Base-by-base conservation (phyloP, 35 echinoderm and acorn worm species). In the Chiridota heheva region DNA sequence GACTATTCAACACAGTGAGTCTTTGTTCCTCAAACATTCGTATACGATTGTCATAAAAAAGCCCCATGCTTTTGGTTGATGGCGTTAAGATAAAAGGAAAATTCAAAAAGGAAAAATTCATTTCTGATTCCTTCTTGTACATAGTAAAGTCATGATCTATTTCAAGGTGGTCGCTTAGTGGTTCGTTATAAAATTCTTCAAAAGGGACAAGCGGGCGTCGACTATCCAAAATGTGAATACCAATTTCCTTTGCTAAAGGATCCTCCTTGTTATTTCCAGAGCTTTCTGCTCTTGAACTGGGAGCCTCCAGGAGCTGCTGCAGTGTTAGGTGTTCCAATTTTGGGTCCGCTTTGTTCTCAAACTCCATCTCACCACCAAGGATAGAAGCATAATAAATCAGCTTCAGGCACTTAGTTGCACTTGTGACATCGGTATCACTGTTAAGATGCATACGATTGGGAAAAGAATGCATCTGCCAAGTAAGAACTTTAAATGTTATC, bases 31-130 rank as follows among this genome's bases (percentile, higher is more conserved):
- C 85, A 61, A 69, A 89, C 95, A 98, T 98, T 26, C 95, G 55
- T 40, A 98, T 87, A 37, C 95, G 73, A 61, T 92, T 98, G 59
- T 98, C 95, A 83, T 98, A 98, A 60, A 88, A 98, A 12, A 91
- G 36, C 5, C 95, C 84, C 65, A 76, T 84, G 75, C 86, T 98
- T 86, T 98, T 98, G 5, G 89, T 85, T 2, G 93, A 85, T 7
- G 89, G 79, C 24, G 89, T 88, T 45, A 98, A 72, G 56, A 91
- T 89, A 37, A 97, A 98, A 1, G 95, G 95, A 55, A 81, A 92
- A 69, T 92, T 91, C 3, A 98, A 85, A 72, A 98, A 98, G 31
- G 95, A 58, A 48, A 98, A 98, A n/a, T 10, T 10, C 22, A 60
- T 49, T 1, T 78, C 75, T 53, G 57, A 45, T 15, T 91, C 73